Evolutionary conservation across 2,797 vertebrate species (phyloP), one percentile per base, ranked within the genome.

Genomic region (Pipistrellus kuhlii): DNA sequence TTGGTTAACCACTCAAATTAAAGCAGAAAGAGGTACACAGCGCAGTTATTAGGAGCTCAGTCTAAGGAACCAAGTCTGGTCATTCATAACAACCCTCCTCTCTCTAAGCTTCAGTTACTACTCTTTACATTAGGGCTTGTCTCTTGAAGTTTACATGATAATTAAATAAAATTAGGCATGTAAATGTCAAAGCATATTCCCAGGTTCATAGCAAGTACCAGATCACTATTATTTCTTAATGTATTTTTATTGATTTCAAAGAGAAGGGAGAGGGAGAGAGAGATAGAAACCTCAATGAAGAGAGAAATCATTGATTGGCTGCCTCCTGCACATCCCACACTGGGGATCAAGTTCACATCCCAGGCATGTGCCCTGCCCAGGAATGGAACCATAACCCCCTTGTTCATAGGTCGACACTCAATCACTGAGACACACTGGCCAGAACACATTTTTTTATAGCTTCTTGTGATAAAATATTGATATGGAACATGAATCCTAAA

Each of bases 401-500:
- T 0, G 11, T 27, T 59, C 57, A 27, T 59, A 5, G 59, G 59
- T 30, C 27, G 1, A 30, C 27, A 14, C 59, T 30, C 27, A 62
- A 30, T 12, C 59, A 62, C 27, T 30, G 27, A 62, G 27, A 14
- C 12, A 62, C 27, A 62, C 25, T 62, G 27, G 27, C 27, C 5
- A 3, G 59, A 62, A 30, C 12, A 62, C 27, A 62, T 62, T 62
- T 62, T 62, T 6, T 71, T 85, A 86, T 77, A 25, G 13, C 5
- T 53, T 85, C 41, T 75, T 73, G 77, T 27, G 84, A 91, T 11
- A 82, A 90, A 93, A 66, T 44, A 80, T 75, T 85, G 85, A 69
- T 66, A 41, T 93, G 75, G 10, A 93, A 41, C 18, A 83, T 92
- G 48, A 87, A 83, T 95, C 30, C 8, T 82, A 85, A 86, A 75